Evolutionary conservation across 2,888 invertebrate genomes (phyloP).

Genomic region (Andrena praecox): DNA sequence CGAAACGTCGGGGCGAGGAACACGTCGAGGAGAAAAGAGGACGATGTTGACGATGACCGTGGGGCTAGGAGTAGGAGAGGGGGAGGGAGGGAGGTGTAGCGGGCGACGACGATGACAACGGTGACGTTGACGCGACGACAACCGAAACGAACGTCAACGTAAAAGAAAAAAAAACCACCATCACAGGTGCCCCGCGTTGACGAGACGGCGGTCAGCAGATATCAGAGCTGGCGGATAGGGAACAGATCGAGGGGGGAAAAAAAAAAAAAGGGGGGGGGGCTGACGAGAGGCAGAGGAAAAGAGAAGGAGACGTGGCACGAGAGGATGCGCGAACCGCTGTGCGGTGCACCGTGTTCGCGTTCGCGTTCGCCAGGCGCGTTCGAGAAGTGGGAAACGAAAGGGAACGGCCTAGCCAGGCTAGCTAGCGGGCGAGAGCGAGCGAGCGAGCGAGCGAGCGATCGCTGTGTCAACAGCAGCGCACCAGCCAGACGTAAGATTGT

Average conservation of each 20-base stretch:
- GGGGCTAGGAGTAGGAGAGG: slow-evolving; percentile 4
- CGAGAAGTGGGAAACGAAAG: slow-evolving; percentile 68
- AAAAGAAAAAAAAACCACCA: slow-evolving; percentile 16
- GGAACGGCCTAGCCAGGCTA: slow-evolving; percentile 57
- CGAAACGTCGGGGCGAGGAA: neutral
- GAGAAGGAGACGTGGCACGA: slow-evolving; percentile 74
- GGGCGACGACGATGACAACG: slow-evolving; percentile 46
- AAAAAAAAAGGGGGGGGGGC: slow-evolving; percentile 21
- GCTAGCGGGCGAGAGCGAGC: slow-evolving; percentile 29
- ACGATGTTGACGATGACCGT: slow-evolving; percentile 36
- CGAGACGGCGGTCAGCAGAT: slow-evolving; percentile 42
- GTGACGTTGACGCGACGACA: slow-evolving; percentile 46
- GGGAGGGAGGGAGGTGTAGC: slow-evolving; percentile 1
- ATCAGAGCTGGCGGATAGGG: slow-evolving; percentile 31
- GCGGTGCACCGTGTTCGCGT: slow-evolving; percentile 67
- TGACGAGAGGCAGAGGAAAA: slow-evolving; percentile 51
- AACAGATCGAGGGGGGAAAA: slow-evolving; percentile 16
- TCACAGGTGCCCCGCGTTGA: slow-evolving; percentile 56
- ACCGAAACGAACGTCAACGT: slow-evolving; percentile 54
- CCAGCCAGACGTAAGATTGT: slow-evolving; percentile 63
- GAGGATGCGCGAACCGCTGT: slow-evolving; percentile 72
- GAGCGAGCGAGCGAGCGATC: slow-evolving; percentile 42
- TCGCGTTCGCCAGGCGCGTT: slow-evolving; percentile 59
- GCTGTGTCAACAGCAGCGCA: slow-evolving; percentile 69
- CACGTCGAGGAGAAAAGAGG: slow-evolving; percentile 20